phyloP scores from a whole-genome alignment of 2,888 invertebrate species.

The Amitus sp. region DNA sequence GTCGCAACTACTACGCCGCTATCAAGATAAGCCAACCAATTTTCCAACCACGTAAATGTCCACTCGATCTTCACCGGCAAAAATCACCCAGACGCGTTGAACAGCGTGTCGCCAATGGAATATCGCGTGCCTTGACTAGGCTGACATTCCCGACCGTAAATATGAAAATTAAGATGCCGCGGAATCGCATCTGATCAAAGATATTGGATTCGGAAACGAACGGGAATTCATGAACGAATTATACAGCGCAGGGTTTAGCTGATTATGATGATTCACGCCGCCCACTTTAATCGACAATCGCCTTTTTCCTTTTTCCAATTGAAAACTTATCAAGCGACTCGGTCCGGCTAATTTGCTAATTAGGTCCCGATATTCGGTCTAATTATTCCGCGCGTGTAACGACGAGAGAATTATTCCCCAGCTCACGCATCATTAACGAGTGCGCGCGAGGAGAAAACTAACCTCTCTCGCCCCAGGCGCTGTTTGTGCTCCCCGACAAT shows the following conservation, averaged over 20 bases:
- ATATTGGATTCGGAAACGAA: slow-evolving; percentile 1
- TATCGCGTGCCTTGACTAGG: slow-evolving; percentile 24
- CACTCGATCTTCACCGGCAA: not conserved
- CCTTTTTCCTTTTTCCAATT: slow-evolving; percentile 3
- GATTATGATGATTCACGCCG: not conserved
- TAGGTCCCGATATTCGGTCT: slow-evolving; percentile 47
- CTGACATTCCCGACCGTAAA: slow-evolving; percentile 14
- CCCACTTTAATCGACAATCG: not conserved
- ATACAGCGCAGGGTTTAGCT: not conserved
- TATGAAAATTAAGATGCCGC: slow-evolving; percentile 32
- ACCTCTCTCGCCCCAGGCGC: slow-evolving; percentile 21
- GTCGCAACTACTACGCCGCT: slow-evolving; percentile 15
- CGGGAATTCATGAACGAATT: not conserved
- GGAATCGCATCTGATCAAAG: slow-evolving; percentile 18
- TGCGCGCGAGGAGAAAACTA: slow-evolving; percentile 17
- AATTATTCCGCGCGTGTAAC: slow-evolving; percentile 47
- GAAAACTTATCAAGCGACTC: slow-evolving; percentile 16
- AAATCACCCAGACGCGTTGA: slow-evolving; percentile 14
- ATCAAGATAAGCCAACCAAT: slow-evolving; percentile 11
- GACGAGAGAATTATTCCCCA: slow-evolving; percentile 21
- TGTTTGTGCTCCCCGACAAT: slow-evolving; percentile 45
- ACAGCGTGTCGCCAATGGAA: slow-evolving; percentile 11
- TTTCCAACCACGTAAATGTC: slow-evolving; percentile 5
- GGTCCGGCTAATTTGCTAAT: slow-evolving; percentile 51
- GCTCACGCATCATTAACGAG: slow-evolving; percentile 14